Percentiles rank a stretch among this genome's conserved stretches.
Conservation (phyloP, 2,888 invertebrate species). For the Stegophylla sp. region DNA sequence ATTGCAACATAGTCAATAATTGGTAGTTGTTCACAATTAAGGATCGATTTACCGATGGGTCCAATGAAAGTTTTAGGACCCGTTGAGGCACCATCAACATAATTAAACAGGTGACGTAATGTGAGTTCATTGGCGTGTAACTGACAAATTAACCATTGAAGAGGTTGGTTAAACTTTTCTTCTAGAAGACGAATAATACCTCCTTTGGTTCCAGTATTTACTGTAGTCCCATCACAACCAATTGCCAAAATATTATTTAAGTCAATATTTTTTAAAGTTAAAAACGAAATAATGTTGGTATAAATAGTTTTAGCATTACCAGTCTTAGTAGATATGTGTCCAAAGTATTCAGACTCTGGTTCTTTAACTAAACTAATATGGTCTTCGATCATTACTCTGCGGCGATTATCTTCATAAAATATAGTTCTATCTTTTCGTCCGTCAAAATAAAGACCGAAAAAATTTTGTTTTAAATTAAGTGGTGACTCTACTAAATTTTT, state of each 20-base stretch:
- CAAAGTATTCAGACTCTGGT: slow-evolving; percentile 2
- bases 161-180: slow-evolving; percentile 47
- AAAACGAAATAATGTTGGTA: background rate
- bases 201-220: slow-evolving; percentile 58
- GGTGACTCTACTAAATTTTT: background rate
- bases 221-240: slow-evolving; percentile 60
- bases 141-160: slow-evolving; percentile 58
- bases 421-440: slow-evolving; percentile 6
- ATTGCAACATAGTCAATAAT: slow-evolving; percentile 50
- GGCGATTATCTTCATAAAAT: background rate
- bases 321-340: background rate
- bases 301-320: background rate
- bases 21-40: slow-evolving; percentile 58
- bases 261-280: background rate
- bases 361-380: background rate
- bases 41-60: slow-evolving; percentile 55
- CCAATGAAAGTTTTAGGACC: slow-evolving; percentile 60
- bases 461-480: background rate
- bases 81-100: slow-evolving; percentile 59
- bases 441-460: background rate
- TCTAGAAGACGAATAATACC: slow-evolving; percentile 58
- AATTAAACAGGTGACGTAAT: slow-evolving; percentile 58
- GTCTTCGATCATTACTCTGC: background rate
- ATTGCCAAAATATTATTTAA: slow-evolving; percentile 56
- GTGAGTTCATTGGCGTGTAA: slow-evolving; percentile 60